Base-by-base conservation (phyloP, 2,888 invertebrate species). In the Liodrosophila aerea region DNA sequence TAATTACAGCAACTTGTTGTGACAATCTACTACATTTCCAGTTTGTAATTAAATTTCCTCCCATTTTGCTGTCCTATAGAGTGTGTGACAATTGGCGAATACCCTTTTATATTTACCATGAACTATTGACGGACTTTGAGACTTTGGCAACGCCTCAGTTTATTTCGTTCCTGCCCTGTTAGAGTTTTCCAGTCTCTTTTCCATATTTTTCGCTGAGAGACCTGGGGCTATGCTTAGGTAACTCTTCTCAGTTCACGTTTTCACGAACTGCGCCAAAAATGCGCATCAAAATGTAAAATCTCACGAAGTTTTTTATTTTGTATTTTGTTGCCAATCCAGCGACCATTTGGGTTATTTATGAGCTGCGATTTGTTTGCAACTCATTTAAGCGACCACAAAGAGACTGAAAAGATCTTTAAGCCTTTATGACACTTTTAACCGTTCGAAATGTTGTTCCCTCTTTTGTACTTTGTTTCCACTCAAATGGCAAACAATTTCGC, bases 201-300 rank as follows among this genome's bases (percentile, higher is more conserved):
- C 22, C 5, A 5, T 22, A 5, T 45, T 50, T 33, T 37, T 37
- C 13, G n/a, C 22, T 16, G 11, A n/a, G 2, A 22, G 16, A 18
- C 68, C 68, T 29, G 46, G 9, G 80, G 78, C 83, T 44, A 47
- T 53, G 62, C 80, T 78, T 85, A 85, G 80, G 85, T 78, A 85
- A 85, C 80, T 68, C 83, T 85, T 78, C 85, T 66, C 56, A 61
- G 63, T 73, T 85, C 80, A 83, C 77, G 77, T 73, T 76, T 77
- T 72, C 84, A 78, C 78, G 78, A 87, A 87, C 75, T 87, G 63
- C 27, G 13, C 40, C 27, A 15, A 15, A 33, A 13, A 59, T 76
- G 86, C 87, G 82, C 87, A 87, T 87, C 87, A 86, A 76, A 77
- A 75, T 75, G 73, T 64, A 74, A 85, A 83, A 87, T 88, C 87